Evolutionary conservation across 2,888 invertebrate genomes (phyloP).

Genomic region (Scaeva pyrastri): DNA sequence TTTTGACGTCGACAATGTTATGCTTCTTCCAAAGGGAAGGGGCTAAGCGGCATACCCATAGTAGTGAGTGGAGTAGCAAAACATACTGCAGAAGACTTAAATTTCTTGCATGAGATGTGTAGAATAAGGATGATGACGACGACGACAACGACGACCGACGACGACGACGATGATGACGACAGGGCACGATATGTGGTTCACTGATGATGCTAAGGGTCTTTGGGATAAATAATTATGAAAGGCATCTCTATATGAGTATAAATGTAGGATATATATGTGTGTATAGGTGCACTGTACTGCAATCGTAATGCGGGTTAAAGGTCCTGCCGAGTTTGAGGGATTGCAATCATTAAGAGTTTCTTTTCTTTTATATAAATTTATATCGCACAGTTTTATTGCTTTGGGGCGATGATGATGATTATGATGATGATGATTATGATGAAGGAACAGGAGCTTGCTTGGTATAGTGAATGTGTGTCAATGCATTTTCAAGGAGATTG

Average conservation of each 20-base stretch:
- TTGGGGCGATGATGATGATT: slow-evolving; percentile 22
- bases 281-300: slow-evolving; percentile 7
- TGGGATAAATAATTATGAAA: slow-evolving; percentile 73
- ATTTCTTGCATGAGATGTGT: slow-evolving; percentile 55
- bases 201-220: slow-evolving; percentile 73
- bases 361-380: slow-evolving; percentile 60
- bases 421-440: no score
- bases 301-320: slow-evolving; percentile 71
- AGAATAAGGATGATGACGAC: slow-evolving; percentile 43
- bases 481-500: slow-evolving; percentile 63
- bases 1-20: slow-evolving; percentile 73
- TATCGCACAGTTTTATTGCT: slow-evolving; percentile 40
- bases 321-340: slow-evolving; percentile 45
- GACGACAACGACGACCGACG: slow-evolving; percentile 34
- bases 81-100: slow-evolving; percentile 38
- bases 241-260: neutral
- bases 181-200: slow-evolving; percentile 69
- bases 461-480: slow-evolving; percentile 60
- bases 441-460: neutral
- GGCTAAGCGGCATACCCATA: neutral
- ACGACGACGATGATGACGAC: slow-evolving; percentile 51
- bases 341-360: slow-evolving; percentile 73
- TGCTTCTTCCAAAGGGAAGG: slow-evolving; percentile 27
- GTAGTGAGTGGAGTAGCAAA: neutral
- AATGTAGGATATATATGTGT: neutral